Evolutionary conservation across 2,888 invertebrate genomes (phyloP), one percentile per base, ranked within the genome.

Genomic region (Microplitis manilae): DNA sequence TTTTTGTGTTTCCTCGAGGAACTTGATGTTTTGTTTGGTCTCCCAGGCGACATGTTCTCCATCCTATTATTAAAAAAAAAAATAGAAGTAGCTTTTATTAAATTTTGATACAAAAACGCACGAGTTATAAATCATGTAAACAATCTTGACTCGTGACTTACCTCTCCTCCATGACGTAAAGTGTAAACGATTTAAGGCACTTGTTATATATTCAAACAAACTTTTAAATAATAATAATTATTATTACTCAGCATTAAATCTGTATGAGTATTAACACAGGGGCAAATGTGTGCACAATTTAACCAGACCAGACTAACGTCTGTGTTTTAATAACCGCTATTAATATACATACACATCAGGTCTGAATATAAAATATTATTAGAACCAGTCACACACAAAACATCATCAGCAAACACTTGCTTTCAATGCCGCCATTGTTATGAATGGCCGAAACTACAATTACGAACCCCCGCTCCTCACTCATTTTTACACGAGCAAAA

Each of bases 1-100:
- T 84, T 86, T 71, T 84, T 86, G 17, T 40, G 81, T 74, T 83
- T 86, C n/a, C 83, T 83, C 5, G 83, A 80, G 68, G 79, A 77
- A 69, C 72, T 78, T 39, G 80, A 73, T 2, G 78, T 40, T 60
- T 82, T 76, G 30, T 73, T 78, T 67, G 71, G 8, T 62, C 78
- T 80, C 7, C 75, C 67, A 70, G 82, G 73, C 72, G 77, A 82
- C 69, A 81, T 77, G 0, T 80, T 61, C n/a, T 85, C 85, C 75
- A 83, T 81, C 77, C 71, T 82, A 75, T 1, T 9, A 13, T 50
- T 50, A 13, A 13, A 50, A 13, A 61, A 30, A 17, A 17, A 38
- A 6, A 38, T 72, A 7, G 30, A 30, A 30, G 30, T 30, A 30
- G 30, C 2, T 30, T 0, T 15, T 30, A 39, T 62, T 62, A 8